Evolutionary conservation across 2,888 invertebrate genomes (phyloP).

Genomic region (Rhopalosiphum nymphaeae): DNA sequence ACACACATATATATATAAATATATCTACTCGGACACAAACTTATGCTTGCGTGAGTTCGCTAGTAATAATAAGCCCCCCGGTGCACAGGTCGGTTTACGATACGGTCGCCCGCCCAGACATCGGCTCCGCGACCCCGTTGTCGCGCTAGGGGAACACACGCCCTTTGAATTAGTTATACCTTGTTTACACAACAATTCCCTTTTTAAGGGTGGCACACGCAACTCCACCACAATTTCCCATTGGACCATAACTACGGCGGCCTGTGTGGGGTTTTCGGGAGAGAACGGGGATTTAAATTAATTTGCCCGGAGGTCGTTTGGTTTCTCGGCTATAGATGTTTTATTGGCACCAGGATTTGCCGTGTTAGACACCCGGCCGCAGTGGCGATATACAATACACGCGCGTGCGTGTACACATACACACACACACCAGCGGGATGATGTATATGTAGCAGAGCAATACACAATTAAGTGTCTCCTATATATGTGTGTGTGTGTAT

Average conservation of each 20-base stretch:
- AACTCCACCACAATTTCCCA: conserved; percentile 56
- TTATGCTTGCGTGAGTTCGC: background rate
- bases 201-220: conserved; percentile 30
- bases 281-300: conserved; percentile 53
- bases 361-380: background rate
- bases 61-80: background rate
- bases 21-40: background rate
- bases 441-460: background rate
- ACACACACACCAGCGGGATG: background rate
- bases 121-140: background rate
- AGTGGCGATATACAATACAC: background rate
- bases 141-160: conserved; percentile 4
- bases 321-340: conserved; percentile 52
- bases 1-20: background rate
- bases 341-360: conserved; percentile 61
- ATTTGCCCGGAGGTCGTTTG: conserved; percentile 64
- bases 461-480: conserved; percentile 24
- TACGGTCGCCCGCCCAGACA: background rate
- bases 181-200: conserved; percentile 62
- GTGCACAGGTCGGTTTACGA: background rate
- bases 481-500: background rate
- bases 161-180: conserved; percentile 63
- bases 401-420: background rate
- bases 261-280: background rate
- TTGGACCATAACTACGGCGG: background rate